Evolutionary conservation across 2,797 vertebrate species (phyloP), one percentile per base, ranked within the genome.

Genomic region (Nasua narica): DNA sequence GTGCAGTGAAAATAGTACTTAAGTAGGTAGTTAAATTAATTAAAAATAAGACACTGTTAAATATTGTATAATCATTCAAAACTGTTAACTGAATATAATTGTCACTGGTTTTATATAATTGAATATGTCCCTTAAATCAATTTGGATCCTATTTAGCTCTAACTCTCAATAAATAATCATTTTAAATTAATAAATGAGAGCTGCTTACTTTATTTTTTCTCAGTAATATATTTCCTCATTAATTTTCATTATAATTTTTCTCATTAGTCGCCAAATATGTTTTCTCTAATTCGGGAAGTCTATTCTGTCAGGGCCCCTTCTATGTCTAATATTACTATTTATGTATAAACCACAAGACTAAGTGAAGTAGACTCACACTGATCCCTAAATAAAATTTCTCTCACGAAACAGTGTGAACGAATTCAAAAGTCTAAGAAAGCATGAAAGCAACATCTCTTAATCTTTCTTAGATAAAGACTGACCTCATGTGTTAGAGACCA

Each of bases 391-490:
- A 96, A 93, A 76, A 94, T 74, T 89, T 81, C 78, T 56, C 72
- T 65, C n/a, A 91, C 56, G 95, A 67, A 92, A 88, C 29, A 70
- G 4, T 92, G 23, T 89, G 70, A 8, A 69, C 83, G 52, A 97
- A 25, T 81, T 92, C 97, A 29, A 94, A 95, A 97, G 25, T 90
- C 77, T 76, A 50, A 90, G 32, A 94, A 43, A 86, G 52, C 25
- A 74, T 62, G 67, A 93, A 54, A 92, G 69, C 13, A 88, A 50
- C 69, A 92, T 78, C 72, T 35, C 10, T 56, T 70, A 97, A 70
- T 62, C 77, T 88, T 84, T 97, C 35, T 74, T 83, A 65, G 52
- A 92, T 89, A 78, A 97, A 96, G 86, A 72, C 60, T 94, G 56
- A 96, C 87, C 84, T 97, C 25, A 54, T 72, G 79, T 90, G 86